phyloP scores from a whole-genome alignment of 1,140 invertebrate genomes.

The Drosophila melanica region DNA sequence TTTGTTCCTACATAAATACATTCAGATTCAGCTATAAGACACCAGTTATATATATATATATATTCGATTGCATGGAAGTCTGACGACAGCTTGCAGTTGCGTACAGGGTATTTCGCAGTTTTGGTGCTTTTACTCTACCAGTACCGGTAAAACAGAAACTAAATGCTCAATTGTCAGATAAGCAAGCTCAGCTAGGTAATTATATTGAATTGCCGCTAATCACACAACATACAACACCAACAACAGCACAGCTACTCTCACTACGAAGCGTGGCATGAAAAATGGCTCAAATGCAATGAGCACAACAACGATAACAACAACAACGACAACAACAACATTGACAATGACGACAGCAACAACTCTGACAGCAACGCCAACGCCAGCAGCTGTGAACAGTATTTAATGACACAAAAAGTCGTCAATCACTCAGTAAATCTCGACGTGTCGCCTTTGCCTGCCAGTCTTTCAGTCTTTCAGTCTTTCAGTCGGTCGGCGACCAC shows the following conservation, averaged over 20 bases:
- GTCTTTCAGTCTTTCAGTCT: constrained; percentile 41
- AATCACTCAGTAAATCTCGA: constrained; percentile 80
- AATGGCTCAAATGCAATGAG: constrained; percentile 49
- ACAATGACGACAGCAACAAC: constrained; percentile 17
- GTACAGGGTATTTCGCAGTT: no score
- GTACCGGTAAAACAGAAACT: no score
- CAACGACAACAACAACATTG: constrained; percentile 10
- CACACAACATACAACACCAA: constrained; percentile 47
- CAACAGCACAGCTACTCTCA: constrained; percentile 35
- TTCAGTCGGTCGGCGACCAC: constrained; percentile 15
- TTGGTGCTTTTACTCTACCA: no score
- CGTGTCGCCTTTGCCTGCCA: constrained; percentile 64
- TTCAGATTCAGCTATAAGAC: no score
- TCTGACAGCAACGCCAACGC: constrained; percentile 17
- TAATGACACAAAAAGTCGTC: constrained; percentile 82
- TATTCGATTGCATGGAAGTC: no score
- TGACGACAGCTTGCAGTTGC: no score
- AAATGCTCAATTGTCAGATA: no score
- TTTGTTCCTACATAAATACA: no score
- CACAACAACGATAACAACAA: constrained; percentile 22
- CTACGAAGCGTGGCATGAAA: constrained; percentile 47
- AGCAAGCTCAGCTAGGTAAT: constrained; percentile 18
- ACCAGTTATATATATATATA: no score
- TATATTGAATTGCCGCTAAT: constrained; percentile 66
- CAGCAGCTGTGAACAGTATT: constrained; percentile 71